Base-by-base conservation (phyloP, 2,888 invertebrate species). In the Machimus atricapillus region DNA sequence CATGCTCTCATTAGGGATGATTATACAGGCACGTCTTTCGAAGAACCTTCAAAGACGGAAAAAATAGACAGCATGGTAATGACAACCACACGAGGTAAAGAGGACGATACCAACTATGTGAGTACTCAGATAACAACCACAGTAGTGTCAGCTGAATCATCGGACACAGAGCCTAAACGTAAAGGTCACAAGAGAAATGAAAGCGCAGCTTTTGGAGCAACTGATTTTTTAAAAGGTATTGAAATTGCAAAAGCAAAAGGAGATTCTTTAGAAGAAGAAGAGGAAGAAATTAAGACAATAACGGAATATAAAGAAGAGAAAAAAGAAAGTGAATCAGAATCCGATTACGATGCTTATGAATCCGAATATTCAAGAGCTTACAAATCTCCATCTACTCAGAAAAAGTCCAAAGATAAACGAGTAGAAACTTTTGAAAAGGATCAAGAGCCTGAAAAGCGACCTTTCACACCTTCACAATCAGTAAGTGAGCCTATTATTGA, bases 121-220 rank as follows among this genome's bases (percentile, higher is more conserved):
- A 89, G 88, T 81, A 89, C 89, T 1, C 89, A 91, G 90, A 88
- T 91, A 90, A 46, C 89, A 90, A n/a, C 91, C 90, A 5, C 90
- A 90, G 0, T 90, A 90, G 90, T 90, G 0, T 88, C 90, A 43
- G 89, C 77, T 40, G 87, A 89, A 81, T 43, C 89, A 43, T 90
- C 90, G 14, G 90, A 91, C 34, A 89, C 90, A 0, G 92, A 92
- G 87, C 89, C 89, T 1, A 90, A 90, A 74, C 90, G 93, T 34
- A 93, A 93, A 89, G 94, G 94, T 3, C 95, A 95, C 88, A 93
- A 94, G 87, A 92, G 94, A 23, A 93, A 92, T 87, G 95, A 94
- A 88, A 95, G 94, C 89, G 93, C 94, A 7, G 90, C 90, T 86
- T 92, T 92, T 85, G 85, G 88, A 31, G 87, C 87, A 37, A 66